Evolutionary conservation across 2,888 invertebrate species (phyloP).

Genomic region (Uropetala carovei): DNA sequence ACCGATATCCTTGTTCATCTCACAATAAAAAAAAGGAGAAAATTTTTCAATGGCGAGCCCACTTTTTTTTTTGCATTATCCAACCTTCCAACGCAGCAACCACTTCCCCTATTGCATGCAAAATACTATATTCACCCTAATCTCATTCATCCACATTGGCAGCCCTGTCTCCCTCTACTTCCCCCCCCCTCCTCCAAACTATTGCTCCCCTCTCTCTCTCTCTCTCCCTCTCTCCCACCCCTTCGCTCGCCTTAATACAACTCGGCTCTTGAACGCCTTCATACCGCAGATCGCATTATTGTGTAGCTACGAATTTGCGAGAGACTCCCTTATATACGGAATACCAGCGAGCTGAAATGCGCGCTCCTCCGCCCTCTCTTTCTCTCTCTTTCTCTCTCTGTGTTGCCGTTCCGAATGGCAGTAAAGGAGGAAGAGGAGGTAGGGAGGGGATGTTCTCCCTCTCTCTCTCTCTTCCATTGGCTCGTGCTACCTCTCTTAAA

Average conservation of each 20-base stretch:
- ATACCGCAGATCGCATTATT: constrained; percentile 47
- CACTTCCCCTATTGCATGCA: constrained; percentile 22
- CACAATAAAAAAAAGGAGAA: too few relatives aligned
- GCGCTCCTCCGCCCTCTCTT: too few relatives aligned
- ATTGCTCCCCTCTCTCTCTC: neutral
- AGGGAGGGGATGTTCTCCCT: too few relatives aligned
- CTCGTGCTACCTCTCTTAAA: too few relatives aligned
- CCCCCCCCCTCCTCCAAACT: neutral
- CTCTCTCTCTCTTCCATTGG: too few relatives aligned
- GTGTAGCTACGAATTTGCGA: constrained; percentile 43
- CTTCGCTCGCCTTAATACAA: constrained; percentile 21
- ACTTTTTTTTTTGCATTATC: neutral
- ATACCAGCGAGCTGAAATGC: neutral
- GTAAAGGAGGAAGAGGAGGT: neutral
- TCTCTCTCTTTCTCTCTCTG: too few relatives aligned
- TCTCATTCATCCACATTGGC: constrained; percentile 25
- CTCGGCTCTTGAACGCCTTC: constrained; percentile 18
- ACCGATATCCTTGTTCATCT: too few relatives aligned
- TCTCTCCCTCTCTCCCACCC: neutral
- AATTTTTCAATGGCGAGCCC: too few relatives aligned
- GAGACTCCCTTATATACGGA: neutral
- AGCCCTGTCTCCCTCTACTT: neutral
- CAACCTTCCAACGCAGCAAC: neutral
- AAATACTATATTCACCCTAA: constrained; percentile 52
- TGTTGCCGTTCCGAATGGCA: neutral